Conservation (phyloP, 2,797 vertebrate species). For the Onychomys arenicola region DNA sequence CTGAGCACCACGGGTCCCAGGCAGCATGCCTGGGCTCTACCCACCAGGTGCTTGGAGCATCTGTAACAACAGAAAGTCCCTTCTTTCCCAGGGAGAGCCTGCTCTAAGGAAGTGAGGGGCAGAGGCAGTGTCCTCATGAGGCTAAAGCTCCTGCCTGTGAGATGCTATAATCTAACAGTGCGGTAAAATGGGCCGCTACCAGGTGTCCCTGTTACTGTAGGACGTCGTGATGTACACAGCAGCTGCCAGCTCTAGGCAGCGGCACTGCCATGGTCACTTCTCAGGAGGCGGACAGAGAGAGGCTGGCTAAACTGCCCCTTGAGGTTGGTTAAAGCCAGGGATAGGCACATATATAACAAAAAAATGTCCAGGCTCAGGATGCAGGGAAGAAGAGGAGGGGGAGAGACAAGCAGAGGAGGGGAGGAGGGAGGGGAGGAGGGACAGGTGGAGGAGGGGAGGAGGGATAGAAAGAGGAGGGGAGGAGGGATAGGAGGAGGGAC, state of each 20-base stretch:
- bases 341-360: not conserved
- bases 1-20: not conserved
- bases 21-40: not conserved
- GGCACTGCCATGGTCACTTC: not conserved
- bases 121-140: not conserved
- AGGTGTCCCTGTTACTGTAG: fast-evolving
- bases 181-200: not conserved
- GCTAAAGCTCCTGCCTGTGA: not conserved
- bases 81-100: not conserved
- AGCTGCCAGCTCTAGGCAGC: not conserved
- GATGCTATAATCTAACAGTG: not conserved
- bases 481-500: too few species aligned
- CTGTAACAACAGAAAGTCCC: not conserved
- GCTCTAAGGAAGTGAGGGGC: not conserved
- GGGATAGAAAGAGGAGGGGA: too few species aligned
- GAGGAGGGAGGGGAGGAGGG: not conserved
- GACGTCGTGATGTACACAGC: fast-evolving
- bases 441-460: too few species aligned
- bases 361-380: not conserved
- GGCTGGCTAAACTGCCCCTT: not conserved
- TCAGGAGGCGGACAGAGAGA: not conserved
- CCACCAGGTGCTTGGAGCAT: not conserved
- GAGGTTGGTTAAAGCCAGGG: not conserved
- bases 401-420: too few species aligned
- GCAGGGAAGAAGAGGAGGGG: not conserved